Evolutionary conservation across 2,797 vertebrate genomes (phyloP).

Genomic region (Tympanoctomys barrerae): DNA sequence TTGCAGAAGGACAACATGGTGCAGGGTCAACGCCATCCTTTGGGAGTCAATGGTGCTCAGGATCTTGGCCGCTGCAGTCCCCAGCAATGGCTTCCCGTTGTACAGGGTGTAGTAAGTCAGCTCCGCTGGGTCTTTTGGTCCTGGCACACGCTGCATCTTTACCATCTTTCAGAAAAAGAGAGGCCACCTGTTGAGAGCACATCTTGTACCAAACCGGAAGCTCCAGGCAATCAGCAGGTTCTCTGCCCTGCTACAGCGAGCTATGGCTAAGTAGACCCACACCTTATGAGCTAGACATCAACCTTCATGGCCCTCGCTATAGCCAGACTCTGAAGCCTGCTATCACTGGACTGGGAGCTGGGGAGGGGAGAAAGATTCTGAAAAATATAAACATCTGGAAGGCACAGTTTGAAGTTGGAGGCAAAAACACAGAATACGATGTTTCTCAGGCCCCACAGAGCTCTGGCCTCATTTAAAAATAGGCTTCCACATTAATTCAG

Average conservation of each 20-base stretch:
- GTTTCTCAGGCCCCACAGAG: conserved; percentile 55
- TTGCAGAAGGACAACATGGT: conserved; percentile 97
- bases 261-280: not conserved
- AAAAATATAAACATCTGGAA: conserved; percentile 62
- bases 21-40: conserved; percentile 97
- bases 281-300: not conserved
- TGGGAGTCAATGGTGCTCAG: conserved; percentile 98
- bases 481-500: conserved; percentile 72
- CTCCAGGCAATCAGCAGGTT: not conserved
- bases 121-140: conserved; percentile 95
- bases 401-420: conserved; percentile 4
- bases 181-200: not conserved
- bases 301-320: not conserved
- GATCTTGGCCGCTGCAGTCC: conserved; percentile 96
- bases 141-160: conserved; percentile 94
- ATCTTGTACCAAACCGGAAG: not conserved
- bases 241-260: not conserved
- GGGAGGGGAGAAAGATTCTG: not conserved
- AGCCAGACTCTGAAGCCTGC: not conserved
- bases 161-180: conserved; percentile 93
- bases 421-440: not conserved
- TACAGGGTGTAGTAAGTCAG: conserved; percentile 97
- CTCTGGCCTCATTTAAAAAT: conserved; percentile 77
- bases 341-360: not conserved
- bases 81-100: conserved; percentile 93